Conservation (phyloP, 2,888 invertebrate species). For the Mythimna albipuncta region DNA sequence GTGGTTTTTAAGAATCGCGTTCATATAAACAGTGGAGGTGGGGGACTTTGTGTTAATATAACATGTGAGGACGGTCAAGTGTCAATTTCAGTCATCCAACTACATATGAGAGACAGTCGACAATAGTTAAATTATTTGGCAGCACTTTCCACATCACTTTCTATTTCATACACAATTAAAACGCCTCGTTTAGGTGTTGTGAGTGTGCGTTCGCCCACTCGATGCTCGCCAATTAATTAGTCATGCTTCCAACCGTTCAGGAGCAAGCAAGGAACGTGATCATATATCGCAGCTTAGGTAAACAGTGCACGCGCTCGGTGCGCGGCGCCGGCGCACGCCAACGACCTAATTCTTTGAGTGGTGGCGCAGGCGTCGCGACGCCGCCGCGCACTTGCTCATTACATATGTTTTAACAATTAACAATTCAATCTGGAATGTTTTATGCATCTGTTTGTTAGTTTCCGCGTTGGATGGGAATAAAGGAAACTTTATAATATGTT, state of each 20-base stretch:
- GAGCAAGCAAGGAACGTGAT: slow-evolving; percentile 59
- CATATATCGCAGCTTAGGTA: slow-evolving; percentile 71
- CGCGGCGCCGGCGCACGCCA: slow-evolving; percentile 82
- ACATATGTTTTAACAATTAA: slow-evolving; percentile 63
- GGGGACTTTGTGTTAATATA: no score
- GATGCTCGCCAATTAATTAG: slow-evolving; percentile 65
- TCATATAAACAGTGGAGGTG: no score
- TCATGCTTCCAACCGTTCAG: slow-evolving; percentile 64
- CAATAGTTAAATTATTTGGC: slow-evolving; percentile 34
- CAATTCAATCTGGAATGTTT: slow-evolving; percentile 61
- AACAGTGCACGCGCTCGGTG: slow-evolving; percentile 79
- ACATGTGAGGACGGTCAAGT: background rate
- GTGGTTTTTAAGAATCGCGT: no score
- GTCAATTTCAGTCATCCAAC: slow-evolving; percentile 12
- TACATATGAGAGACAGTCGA: slow-evolving; percentile 10
- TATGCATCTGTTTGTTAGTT: slow-evolving; percentile 60
- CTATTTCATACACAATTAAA: slow-evolving; percentile 53
- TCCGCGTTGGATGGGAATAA: slow-evolving; percentile 49
- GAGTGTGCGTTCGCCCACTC: slow-evolving; percentile 46
- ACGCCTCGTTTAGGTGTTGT: slow-evolving; percentile 37
- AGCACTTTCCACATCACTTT: slow-evolving; percentile 56
- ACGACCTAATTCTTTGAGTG: slow-evolving; percentile 78
- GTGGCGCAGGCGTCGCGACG: slow-evolving; percentile 65
- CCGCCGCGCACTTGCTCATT: slow-evolving; percentile 61
- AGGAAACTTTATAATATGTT: slow-evolving; percentile 46